Evolutionary conservation across 2,888 invertebrate genomes (phyloP), one percentile per base, ranked within the genome.

Genomic region (Malthinus seriepunctatus): DNA sequence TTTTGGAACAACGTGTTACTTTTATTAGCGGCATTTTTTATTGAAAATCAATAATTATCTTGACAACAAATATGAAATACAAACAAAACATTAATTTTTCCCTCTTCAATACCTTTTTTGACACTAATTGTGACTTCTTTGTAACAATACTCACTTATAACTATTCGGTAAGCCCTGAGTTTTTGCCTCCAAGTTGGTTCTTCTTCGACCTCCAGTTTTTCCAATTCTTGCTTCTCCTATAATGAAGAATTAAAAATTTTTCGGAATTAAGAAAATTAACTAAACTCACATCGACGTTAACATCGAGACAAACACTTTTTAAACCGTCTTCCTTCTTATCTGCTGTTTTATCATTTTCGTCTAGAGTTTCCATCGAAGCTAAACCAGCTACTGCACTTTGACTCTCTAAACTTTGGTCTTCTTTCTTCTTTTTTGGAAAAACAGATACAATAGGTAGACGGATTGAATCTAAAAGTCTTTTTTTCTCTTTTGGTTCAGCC

Each of bases 281-380:
- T 2, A 12, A 31, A 60, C 60, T 65, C 58, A 62, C 64, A 33
- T 64, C 59, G 15, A 63, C n/a, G 55, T 51, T 62, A 48, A 61
- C 60, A 66, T 88, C 88, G 58, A 88, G 76, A 73, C 89, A 87
- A 5, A 90, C 83, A 67, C 85, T 89, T 74, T 89, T 90, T 81
- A 91, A 83, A 31, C 89, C 90, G 72, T 89, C 89, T 70, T 87
- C 87, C 62, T 80, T 81, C 60, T 84, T 85, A 53, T 87, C 88
- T 10, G 86, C 84, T 65, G 86, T 85, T 52, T 86, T 82, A 11
- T 82, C 77, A 65, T 87, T 87, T 68, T 91, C 91, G 71, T 90
- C 91, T 42, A 91, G 79, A 0, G 91, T 91, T 76, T 92, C 92
- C 84, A 89, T 88, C 5, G 91, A 91, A 1, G 92, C 91, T 49